Evolutionary conservation across 2,797 vertebrate genomes (phyloP).

Genomic region (Dermochelys coriacea): DNA sequence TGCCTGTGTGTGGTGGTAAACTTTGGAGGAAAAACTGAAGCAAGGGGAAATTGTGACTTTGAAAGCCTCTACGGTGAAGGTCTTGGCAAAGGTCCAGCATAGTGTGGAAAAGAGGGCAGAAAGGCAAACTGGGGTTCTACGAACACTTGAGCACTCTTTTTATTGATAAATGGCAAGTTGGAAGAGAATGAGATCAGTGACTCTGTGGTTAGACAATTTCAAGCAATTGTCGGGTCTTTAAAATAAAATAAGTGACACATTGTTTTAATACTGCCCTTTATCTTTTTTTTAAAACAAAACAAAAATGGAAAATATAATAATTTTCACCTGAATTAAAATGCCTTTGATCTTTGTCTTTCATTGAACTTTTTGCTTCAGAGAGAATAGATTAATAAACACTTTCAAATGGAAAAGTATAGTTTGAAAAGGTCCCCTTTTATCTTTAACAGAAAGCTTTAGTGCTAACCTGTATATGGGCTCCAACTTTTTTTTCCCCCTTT

Average conservation of each 20-base stretch:
- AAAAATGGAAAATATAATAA: not conserved
- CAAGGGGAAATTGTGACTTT: not conserved
- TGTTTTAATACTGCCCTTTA: not conserved
- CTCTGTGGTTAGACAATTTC: not conserved
- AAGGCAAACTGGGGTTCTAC: not conserved
- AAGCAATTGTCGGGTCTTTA: not conserved
- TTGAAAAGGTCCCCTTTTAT: conserved; percentile 51
- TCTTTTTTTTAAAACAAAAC: not conserved
- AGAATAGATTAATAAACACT: conserved; percentile 74
- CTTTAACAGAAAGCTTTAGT: conserved; percentile 29
- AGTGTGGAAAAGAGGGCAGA: not conserved
- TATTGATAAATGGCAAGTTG: not conserved
- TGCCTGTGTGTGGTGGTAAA: not conserved
- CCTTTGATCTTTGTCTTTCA: conserved; percentile 71
- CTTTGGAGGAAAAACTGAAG: not conserved
- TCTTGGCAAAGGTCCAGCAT: not conserved
- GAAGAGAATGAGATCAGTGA: not conserved
- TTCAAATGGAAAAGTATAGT: conserved; percentile 60
- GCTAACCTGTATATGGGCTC: not conserved
- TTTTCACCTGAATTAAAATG: conserved; percentile 69
- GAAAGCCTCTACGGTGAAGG: not conserved
- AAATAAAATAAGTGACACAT: not conserved
- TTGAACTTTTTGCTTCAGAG: conserved; percentile 70
- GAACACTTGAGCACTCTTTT: not conserved
- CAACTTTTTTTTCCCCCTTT: conserved; percentile 12